These are phyloP conservation scores for Monomorium pharaonis DNA, from an alignment of 1,140 invertebrate species.

Conservation along the genomic window DNA sequence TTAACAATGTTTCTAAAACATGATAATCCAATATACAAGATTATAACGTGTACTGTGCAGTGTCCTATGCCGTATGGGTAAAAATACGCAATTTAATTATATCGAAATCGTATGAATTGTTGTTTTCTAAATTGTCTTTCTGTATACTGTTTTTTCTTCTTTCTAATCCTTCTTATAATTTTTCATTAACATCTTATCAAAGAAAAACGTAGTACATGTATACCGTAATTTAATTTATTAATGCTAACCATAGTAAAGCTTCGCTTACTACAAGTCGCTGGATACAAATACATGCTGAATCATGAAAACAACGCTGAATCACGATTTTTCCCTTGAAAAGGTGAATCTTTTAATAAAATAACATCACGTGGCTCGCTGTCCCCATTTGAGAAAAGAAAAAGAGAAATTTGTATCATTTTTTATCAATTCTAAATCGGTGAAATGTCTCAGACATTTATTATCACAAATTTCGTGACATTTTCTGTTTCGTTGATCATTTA, in stretches of 20 bases:
- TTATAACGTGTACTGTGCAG: no score
- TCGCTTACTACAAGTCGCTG: background rate
- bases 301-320: slow-evolving; percentile 15
- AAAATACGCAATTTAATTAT: background rate
- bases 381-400: background rate
- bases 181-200: background rate
- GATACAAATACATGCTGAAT: background rate
- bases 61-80: no score
- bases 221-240: slow-evolving; percentile 18
- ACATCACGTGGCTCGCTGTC: background rate
- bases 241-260: background rate
- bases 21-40: no score
- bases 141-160: background rate
- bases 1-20: no score
- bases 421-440: background rate
- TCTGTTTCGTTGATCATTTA: slow-evolving; percentile 16
- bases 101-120: background rate
- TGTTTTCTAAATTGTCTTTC: background rate
- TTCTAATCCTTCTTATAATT: background rate
- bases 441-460: background rate
- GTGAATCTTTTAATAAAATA: slow-evolving; percentile 26
- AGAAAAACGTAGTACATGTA: background rate
- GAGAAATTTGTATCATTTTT: no score
- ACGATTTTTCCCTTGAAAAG: slow-evolving; percentile 1
- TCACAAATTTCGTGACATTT: background rate